phyloP scores from a whole-genome alignment of 2,797 vertebrate species.

The Bradypodion pumilum region DNA sequence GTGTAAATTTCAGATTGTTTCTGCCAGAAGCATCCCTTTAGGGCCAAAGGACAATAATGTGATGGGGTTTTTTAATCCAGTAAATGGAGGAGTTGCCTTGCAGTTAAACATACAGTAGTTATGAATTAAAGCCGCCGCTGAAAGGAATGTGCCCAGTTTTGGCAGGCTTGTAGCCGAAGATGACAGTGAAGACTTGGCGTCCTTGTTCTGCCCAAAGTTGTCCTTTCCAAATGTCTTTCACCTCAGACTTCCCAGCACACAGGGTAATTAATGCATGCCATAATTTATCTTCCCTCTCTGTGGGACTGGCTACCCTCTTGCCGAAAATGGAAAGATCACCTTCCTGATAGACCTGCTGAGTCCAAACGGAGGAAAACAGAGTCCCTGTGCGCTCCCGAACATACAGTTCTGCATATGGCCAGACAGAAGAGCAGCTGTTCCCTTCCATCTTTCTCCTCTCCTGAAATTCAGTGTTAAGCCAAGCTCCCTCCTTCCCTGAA shows the following conservation, averaged over 20 bases:
- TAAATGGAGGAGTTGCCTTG: not conserved
- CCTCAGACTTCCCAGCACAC: constrained; percentile 13
- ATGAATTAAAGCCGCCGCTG: not conserved
- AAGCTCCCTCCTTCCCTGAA: not conserved
- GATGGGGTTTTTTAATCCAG: not conserved
- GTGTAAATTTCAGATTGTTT: not conserved
- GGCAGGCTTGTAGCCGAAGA: not conserved
- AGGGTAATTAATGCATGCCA: constrained; percentile 15
- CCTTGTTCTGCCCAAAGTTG: constrained; percentile 5
- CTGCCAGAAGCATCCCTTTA: not conserved
- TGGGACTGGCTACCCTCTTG: constrained; percentile 33
- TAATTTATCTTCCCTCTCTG: constrained; percentile 20
- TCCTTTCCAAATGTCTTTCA: constrained; percentile 38
- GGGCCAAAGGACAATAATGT: not conserved
- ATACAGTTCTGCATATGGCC: not conserved
- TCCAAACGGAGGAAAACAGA: not conserved
- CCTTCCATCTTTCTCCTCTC: not conserved
- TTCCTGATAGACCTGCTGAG: constrained; percentile 17
- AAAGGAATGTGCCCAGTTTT: not conserved
- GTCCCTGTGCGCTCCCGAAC: constrained; percentile 7
- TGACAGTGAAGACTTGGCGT: constrained; percentile 8
- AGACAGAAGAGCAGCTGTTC: constrained; percentile 2
- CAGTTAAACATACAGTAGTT: not conserved
- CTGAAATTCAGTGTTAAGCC: not conserved
- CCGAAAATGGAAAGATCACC: constrained; percentile 6